phyloP scores from a whole-genome alignment of 1,140 invertebrate genomes.

The Cydia pomonella region DNA sequence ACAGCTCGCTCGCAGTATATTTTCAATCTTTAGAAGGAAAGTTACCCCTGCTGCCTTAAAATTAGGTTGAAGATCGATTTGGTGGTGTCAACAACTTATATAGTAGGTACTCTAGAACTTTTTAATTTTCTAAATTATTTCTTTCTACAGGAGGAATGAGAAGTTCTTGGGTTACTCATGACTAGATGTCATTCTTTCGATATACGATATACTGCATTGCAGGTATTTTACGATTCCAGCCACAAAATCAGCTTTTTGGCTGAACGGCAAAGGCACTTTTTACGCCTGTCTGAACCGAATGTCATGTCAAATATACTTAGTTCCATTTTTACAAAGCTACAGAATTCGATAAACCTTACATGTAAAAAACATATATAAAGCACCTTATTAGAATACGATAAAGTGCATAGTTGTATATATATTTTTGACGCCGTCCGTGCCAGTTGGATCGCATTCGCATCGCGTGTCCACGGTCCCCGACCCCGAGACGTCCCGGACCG shows the following conservation, averaged over 20 bases:
- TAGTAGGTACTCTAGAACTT: too few relatives aligned
- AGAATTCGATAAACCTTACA: background rate
- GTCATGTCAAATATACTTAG: constrained; percentile 12
- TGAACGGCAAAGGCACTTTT: background rate
- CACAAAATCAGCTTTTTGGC: background rate
- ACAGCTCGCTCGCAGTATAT: too few relatives aligned
- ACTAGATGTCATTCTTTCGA: background rate
- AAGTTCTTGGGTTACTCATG: too few relatives aligned
- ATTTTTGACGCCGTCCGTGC: background rate
- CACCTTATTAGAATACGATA: background rate
- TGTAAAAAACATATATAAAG: background rate
- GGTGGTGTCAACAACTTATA: too few relatives aligned
- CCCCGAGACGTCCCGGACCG: constrained; percentile 27
- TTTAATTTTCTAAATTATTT: too few relatives aligned
- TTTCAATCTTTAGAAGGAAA: too few relatives aligned
- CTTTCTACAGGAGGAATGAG: too few relatives aligned
- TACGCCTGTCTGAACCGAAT: background rate
- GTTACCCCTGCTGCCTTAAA: too few relatives aligned
- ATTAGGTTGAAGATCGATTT: too few relatives aligned
- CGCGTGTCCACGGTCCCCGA: constrained; percentile 24
- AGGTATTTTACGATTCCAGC: background rate
- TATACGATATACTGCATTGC: background rate
- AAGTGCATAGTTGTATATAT: background rate
- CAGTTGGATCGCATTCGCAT: constrained; percentile 13
- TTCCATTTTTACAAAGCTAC: background rate